Evolutionary conservation across 2,113 vertebrate genomes (phyloP).

Genomic region (Columbina picui): DNA sequence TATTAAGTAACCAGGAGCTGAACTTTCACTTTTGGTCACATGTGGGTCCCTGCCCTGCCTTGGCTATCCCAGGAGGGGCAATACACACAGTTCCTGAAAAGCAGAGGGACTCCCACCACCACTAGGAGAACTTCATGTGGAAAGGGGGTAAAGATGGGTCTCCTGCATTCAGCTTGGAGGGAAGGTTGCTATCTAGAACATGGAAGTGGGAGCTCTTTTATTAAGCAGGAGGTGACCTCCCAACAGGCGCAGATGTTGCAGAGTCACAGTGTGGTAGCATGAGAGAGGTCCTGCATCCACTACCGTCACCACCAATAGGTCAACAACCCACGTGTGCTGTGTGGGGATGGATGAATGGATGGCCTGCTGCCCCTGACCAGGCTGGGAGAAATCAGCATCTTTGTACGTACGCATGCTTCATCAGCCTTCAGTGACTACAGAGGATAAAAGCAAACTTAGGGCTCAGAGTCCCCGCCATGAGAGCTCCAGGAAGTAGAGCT

Average conservation of each 20-base stretch:
- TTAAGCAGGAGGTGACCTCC: background rate
- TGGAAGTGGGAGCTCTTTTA: background rate
- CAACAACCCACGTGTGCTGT: fast-evolving
- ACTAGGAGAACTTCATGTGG: background rate
- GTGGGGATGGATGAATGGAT: fast-evolving
- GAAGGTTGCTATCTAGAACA: background rate
- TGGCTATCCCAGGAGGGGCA: background rate
- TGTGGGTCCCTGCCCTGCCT: background rate
- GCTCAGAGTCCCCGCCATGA: fast-evolving
- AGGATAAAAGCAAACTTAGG: background rate
- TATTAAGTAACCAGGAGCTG: background rate
- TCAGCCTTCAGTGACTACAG: background rate
- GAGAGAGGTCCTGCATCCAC: background rate
- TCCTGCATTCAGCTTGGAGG: background rate
- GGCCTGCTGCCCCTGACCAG: background rate
- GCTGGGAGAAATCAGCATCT: background rate
- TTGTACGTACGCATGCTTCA: background rate
- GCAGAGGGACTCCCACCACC: background rate
- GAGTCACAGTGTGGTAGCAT: too few relatives aligned
- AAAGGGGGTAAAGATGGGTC: background rate
- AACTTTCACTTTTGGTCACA: background rate
- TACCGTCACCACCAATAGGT: background rate
- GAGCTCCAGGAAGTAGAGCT: background rate
- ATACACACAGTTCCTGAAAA: background rate
- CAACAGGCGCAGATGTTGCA: fast-evolving